Percentiles rank a stretch among this genome's conserved stretches.
phyloP scores from a whole-genome alignment of 1,140 invertebrate genomes.

The Lasioglossum albipes region DNA sequence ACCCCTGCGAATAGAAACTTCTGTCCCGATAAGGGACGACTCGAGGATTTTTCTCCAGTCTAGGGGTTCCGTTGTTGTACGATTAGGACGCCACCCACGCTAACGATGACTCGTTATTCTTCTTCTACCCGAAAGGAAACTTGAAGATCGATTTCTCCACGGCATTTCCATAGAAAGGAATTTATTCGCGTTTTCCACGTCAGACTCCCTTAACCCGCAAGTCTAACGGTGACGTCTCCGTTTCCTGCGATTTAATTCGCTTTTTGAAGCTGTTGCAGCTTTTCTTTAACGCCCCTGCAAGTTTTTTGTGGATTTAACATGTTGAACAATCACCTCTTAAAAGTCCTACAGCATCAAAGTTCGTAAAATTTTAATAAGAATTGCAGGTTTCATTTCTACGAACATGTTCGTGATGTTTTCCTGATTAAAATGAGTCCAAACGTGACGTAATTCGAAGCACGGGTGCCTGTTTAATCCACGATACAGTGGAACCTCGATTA shows the following conservation, averaged over 20 bases:
- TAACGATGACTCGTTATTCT: constrained; percentile 33
- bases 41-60: not conserved
- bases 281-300: too few relatives aligned
- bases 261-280: not conserved
- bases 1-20: not conserved
- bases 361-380: too few relatives aligned
- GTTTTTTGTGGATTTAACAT: too few relatives aligned
- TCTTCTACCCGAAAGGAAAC: constrained; percentile 10
- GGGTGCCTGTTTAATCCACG: too few relatives aligned
- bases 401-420: too few relatives aligned
- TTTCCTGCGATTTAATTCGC: constrained; percentile 5
- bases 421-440: too few relatives aligned
- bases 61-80: not conserved
- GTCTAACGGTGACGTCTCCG: too few relatives aligned
- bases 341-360: too few relatives aligned
- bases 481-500: too few relatives aligned
- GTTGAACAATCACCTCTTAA: too few relatives aligned
- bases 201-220: not conserved
- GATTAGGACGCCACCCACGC: not conserved
- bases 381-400: too few relatives aligned
- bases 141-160: not conserved
- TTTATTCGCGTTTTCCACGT: not conserved
- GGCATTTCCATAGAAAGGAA: not conserved
- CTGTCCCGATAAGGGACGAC: not conserved
- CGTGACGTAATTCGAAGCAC: too few relatives aligned